Percentiles rank a stretch among this genome's conserved stretches.
Conservation (phyloP, 2,888 invertebrate species). For the Nymphalis urticae region DNA sequence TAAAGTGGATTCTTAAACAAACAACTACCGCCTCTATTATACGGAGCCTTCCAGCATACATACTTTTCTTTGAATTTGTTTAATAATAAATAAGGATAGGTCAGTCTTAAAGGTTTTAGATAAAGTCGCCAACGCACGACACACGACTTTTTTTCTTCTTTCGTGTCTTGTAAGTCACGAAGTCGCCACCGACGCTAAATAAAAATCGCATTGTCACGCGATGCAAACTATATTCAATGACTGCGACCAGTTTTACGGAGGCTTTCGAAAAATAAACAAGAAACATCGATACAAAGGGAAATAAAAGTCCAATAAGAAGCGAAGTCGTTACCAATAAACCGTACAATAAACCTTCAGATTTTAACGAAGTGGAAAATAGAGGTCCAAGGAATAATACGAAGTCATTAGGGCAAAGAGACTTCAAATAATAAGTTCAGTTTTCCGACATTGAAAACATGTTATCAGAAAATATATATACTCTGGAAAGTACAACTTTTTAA, state of each 20-base stretch:
- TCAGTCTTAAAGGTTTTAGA: slow-evolving; percentile 60
- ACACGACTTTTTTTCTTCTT: slow-evolving; percentile 46
- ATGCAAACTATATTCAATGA: slow-evolving; percentile 51
- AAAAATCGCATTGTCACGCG: slow-evolving; percentile 58
- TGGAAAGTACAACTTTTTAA: not conserved
- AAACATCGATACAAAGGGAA: slow-evolving; percentile 54
- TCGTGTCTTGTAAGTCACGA: slow-evolving; percentile 60
- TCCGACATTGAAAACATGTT: too few relatives aligned
- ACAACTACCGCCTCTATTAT: slow-evolving; percentile 61
- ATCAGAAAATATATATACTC: too few relatives aligned
- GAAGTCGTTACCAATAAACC: slow-evolving; percentile 45
- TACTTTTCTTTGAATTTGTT: slow-evolving; percentile 53
- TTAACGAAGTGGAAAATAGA: slow-evolving; percentile 52
- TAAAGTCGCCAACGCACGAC: slow-evolving; percentile 53
- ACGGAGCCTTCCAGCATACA: slow-evolving; percentile 51
- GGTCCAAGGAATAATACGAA: slow-evolving; percentile 21
- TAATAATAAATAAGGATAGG: slow-evolving; percentile 37
- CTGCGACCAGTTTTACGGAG: slow-evolving; percentile 59
- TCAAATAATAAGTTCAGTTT: slow-evolving; percentile 26
- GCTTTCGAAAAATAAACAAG: slow-evolving; percentile 61
- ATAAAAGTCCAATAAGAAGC: slow-evolving; percentile 56
- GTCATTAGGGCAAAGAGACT: not conserved
- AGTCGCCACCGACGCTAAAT: slow-evolving; percentile 52
- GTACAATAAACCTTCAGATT: slow-evolving; percentile 39
- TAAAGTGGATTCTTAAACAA: slow-evolving; percentile 74